Conservation (phyloP, 2,888 invertebrate species). For the Pollenia angustigena region DNA sequence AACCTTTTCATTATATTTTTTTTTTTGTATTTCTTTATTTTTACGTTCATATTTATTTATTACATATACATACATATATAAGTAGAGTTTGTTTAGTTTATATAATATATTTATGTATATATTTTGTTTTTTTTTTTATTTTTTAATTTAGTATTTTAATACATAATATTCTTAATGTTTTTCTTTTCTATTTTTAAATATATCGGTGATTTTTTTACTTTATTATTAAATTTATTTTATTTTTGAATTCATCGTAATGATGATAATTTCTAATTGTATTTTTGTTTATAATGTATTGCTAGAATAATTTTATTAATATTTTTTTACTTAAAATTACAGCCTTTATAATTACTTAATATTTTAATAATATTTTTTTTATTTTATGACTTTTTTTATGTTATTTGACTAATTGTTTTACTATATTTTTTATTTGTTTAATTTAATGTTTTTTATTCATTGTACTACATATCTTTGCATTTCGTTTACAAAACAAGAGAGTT, state of each 20-base stretch:
- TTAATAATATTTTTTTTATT: slow-evolving; percentile 73
- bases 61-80: slow-evolving; percentile 75
- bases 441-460: slow-evolving; percentile 78
- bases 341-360: slow-evolving; percentile 82
- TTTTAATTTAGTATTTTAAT: slow-evolving; percentile 70
- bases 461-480: slow-evolving; percentile 80
- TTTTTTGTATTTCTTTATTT: slow-evolving; percentile 76
- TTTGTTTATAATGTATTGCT: slow-evolving; percentile 66
- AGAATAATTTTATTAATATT: slow-evolving; percentile 69
- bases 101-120: slow-evolving; percentile 72
- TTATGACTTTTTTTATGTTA: slow-evolving; percentile 64
- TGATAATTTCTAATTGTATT: slow-evolving; percentile 64
- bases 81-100: slow-evolving; percentile 70
- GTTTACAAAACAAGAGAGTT: slow-evolving; percentile 62
- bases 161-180: slow-evolving; percentile 64
- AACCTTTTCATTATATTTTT: slow-evolving; percentile 67
- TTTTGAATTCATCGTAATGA: slow-evolving; percentile 60
- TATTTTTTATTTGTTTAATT: slow-evolving; percentile 71
- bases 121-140: too few species aligned
- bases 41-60: slow-evolving; percentile 77
- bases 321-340: slow-evolving; percentile 84
- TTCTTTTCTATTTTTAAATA: slow-evolving; percentile 51
- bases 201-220: slow-evolving; percentile 69
- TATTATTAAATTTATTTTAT: slow-evolving; percentile 48
- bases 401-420: slow-evolving; percentile 54